Percentiles rank a stretch among this genome's conserved stretches.
Conservation (phyloP, 1,140 invertebrate genomes). For the Acromyrmex charruanus region DNA sequence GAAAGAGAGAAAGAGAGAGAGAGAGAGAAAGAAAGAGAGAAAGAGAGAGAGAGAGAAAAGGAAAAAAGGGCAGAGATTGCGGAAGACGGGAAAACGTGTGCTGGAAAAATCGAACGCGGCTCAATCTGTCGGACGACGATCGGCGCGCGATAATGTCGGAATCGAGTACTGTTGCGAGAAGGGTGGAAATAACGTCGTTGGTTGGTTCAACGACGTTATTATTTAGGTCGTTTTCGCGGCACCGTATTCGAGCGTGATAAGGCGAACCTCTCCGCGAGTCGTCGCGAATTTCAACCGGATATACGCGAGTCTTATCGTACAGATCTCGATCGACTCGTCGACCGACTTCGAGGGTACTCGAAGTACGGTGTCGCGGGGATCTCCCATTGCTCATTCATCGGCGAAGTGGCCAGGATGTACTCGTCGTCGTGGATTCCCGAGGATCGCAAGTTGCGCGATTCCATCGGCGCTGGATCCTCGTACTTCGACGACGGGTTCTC, state of each 20-base stretch:
- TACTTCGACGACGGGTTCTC: conserved; percentile 18
- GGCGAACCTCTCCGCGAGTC: not conserved
- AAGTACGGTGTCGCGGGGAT: conserved; percentile 9
- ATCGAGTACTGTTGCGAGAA: conserved; percentile 37
- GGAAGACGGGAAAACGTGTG: conserved; percentile 22
- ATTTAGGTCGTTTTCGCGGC: conserved; percentile 15
- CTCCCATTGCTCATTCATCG: conserved; percentile 31
- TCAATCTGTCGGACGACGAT: conserved; percentile 49
- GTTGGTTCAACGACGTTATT: conserved; percentile 17
- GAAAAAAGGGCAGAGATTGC: conserved; percentile 48
- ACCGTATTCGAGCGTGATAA: not conserved
- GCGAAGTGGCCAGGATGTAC: conserved; percentile 33
- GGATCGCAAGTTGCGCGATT: not conserved
- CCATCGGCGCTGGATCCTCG: not conserved
- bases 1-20: conserved; percentile 19
- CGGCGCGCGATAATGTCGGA: conserved; percentile 26
- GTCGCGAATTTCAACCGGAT: not conserved
- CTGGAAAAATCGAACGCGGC: conserved; percentile 29
- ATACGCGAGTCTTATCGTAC: not conserved
- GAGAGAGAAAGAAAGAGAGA: conserved; percentile 49
- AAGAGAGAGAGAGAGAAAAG: not conserved
- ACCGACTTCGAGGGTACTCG: not conserved
- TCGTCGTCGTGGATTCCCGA: conserved; percentile 15
- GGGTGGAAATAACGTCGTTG: conserved; percentile 5
- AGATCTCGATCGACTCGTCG: not conserved